Base-by-base conservation (phyloP, 2,888 invertebrate species). In the Julus scandinavius region DNA sequence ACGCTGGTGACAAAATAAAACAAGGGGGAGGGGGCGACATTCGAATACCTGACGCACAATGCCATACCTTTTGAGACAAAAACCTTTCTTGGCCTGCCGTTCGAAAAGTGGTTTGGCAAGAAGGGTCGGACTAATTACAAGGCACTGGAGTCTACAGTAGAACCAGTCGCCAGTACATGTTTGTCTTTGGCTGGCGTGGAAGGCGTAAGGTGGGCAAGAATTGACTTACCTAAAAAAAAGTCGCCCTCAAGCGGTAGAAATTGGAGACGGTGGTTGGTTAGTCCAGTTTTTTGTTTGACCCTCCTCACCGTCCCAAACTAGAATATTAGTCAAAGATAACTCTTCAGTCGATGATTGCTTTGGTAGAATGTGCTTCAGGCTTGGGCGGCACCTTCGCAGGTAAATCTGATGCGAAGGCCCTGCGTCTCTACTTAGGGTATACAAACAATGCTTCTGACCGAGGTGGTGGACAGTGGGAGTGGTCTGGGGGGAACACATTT, bases 391-490 rank as follows among this genome's bases (percentile, higher is more conserved):
- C 54, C 54, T 15, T 54, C 54, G 54, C 54, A 54, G 80, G 7
- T 38, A 63, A 63, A 15, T 29, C 80, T 80, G 38, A 80, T 72
- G 72, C 11, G n/a, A 20, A 63, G 20, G 63, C 29, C 72, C 72
- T 72, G 29, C 9, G 29, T 7, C 72, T 29, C 29, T 72, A 29
- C 72, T 72, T 72, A 29, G 11, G 29, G 72, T 29, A 38, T 80
- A 38, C 80, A 80, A 80, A 80, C 80, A 80, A 80, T 29, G 80
- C 80, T 80, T 9, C 80, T 80, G 80, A 38, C 80, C 80, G 80
- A 80, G 80, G 80, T 80, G 80, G 80, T 80, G 80, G 80, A 80
- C 80, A 80, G 80, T 80, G 80, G 80, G 80, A 80, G 80, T 80
- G 80, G 80, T 29, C 38, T 1, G 15, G 29, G 80, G 80, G 63